Conservation (phyloP, 2,888 invertebrate genomes). For the Rhamphomyia laevipes region DNA sequence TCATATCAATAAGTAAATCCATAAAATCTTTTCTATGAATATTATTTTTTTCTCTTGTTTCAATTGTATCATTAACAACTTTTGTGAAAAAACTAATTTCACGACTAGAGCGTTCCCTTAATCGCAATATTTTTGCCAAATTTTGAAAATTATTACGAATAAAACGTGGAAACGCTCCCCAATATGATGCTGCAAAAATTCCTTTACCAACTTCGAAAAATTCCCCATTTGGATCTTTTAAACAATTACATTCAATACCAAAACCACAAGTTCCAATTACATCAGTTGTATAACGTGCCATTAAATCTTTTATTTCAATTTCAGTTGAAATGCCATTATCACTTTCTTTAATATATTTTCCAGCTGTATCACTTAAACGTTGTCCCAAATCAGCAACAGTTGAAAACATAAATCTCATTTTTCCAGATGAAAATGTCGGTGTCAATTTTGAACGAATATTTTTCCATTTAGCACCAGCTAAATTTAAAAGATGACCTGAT, state of each 20-base stretch:
- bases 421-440: neutral
- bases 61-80: neutral
- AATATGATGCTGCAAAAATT: neutral
- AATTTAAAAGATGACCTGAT: slow-evolving; percentile 26
- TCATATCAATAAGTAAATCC: neutral
- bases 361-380: slow-evolving; percentile 19
- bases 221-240: neutral
- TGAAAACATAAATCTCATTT: slow-evolving; percentile 7
- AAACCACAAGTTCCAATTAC: neutral
- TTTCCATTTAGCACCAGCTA: neutral
- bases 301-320: neutral
- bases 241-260: slow-evolving; percentile 1
- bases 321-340: neutral
- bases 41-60: neutral
- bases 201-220: neutral
- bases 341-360: neutral
- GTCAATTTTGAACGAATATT: neutral
- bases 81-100: neutral
- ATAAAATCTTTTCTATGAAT: neutral
- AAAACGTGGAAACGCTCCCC: neutral
- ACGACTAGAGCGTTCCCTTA: neutral
- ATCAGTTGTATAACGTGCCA: neutral
- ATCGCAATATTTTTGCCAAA: neutral
- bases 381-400: slow-evolving; percentile 21
- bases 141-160: neutral